A percentile compares a stretch with the other conserved stretches of the same genome.
Conservation (phyloP, 2,113 vertebrate genomes). For the Etheostoma spectabile region DNA sequence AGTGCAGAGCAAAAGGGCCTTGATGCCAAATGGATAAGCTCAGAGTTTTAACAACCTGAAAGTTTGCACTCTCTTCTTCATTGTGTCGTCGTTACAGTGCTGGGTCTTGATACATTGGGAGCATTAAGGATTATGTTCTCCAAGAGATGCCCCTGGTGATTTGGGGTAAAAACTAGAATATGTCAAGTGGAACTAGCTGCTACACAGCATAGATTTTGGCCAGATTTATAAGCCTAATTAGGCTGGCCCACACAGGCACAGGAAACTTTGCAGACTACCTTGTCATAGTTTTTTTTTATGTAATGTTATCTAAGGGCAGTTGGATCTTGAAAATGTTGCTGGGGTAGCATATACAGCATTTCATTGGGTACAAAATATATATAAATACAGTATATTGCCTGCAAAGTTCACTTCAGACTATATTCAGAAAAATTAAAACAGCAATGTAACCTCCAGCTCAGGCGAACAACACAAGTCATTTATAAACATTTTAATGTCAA, state of each 20-base stretch:
- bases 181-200: slow-evolving; percentile 43
- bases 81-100: slow-evolving; percentile 49
- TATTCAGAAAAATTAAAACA: slow-evolving; percentile 24
- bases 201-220: slow-evolving; percentile 26
- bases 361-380: slow-evolving; percentile 13
- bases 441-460: slow-evolving; percentile 25
- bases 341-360: slow-evolving; percentile 9
- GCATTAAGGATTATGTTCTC: slow-evolving; percentile 66
- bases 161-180: slow-evolving; percentile 60
- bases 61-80: slow-evolving; percentile 60
- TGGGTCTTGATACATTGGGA: slow-evolving; percentile 55
- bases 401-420: slow-evolving; percentile 5
- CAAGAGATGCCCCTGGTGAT: slow-evolving; percentile 54
- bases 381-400: slow-evolving; percentile 9
- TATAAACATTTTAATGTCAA: slow-evolving; percentile 49
- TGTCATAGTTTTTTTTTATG: slow-evolving; percentile 47
- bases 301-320: slow-evolving; percentile 31
- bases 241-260: slow-evolving; percentile 18
- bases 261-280: slow-evolving; percentile 29
- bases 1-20: slow-evolving; percentile 69
- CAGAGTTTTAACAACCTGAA: slow-evolving; percentile 72
- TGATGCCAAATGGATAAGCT: slow-evolving; percentile 72
- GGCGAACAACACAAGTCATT: slow-evolving; percentile 41
- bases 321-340: slow-evolving; percentile 36
- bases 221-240: slow-evolving; percentile 68